A percentile compares a stretch with the other conserved stretches of the same genome.
These are phyloP conservation scores for Tragelaphus buxtoni DNA, from an alignment of 2,113 vertebrate species.

Conservation along the genomic window DNA sequence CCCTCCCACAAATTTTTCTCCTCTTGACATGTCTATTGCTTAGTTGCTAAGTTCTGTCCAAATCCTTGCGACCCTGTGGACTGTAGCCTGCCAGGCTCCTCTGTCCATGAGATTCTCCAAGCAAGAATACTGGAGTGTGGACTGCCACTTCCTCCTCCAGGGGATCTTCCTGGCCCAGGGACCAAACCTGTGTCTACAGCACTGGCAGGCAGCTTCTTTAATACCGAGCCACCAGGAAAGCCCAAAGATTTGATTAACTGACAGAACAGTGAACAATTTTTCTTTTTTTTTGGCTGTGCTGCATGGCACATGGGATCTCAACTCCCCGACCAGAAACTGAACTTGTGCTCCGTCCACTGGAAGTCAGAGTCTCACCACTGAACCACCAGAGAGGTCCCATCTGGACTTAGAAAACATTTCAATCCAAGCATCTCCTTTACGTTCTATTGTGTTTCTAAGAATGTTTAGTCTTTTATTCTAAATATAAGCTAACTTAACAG, in stretches of 20 bases:
- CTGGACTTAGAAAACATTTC: neutral
- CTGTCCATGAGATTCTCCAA: neutral
- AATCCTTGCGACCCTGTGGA: neutral
- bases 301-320: neutral
- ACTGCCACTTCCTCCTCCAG: neutral
- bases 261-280: neutral
- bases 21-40: neutral
- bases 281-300: neutral
- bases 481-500: neutral
- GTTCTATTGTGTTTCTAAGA: neutral
- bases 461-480: slow-evolving; percentile 13
- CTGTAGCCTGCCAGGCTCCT: neutral
- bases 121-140: neutral
- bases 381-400: neutral
- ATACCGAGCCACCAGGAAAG: neutral
- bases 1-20: neutral
- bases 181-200: neutral
- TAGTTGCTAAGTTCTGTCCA: neutral
- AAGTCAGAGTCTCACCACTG: neutral
- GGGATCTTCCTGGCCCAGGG: neutral
- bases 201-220: neutral
- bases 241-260: neutral
- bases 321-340: neutral
- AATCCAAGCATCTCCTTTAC: neutral
- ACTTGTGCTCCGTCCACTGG: neutral